Evolutionary conservation across 2,113 vertebrate genomes (phyloP).

Genomic region (Pelobates fuscus): DNA sequence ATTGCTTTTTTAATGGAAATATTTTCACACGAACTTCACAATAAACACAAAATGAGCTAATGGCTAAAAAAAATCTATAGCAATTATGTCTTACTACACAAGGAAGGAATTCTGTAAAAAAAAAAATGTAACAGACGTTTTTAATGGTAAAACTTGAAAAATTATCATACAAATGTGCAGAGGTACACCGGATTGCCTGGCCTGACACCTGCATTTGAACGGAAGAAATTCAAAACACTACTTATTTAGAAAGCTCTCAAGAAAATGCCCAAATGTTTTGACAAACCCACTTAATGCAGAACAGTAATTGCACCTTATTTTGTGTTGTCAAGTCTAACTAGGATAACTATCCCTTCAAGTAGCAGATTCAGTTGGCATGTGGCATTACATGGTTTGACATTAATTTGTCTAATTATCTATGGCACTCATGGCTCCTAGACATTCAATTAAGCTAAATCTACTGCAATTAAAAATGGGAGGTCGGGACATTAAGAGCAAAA

Average conservation of each 20-base stretch:
- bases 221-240: conserved; percentile 26
- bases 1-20: no score
- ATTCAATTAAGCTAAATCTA: conserved; percentile 35
- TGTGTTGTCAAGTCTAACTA: conserved; percentile 29
- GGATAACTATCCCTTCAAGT: conserved; percentile 43
- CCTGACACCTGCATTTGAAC: conserved; percentile 18
- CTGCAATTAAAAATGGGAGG: conserved; percentile 36
- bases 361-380: conserved; percentile 43
- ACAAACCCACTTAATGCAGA: conserved; percentile 42
- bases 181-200: background rate
- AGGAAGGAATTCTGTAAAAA: no score
- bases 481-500: conserved; percentile 18
- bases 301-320: conserved; percentile 39
- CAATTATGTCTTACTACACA: no score
- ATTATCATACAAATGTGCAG: background rate
- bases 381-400: conserved; percentile 48
- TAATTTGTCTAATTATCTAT: conserved; percentile 48
- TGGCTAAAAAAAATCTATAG: no score
- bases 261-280: conserved; percentile 42
- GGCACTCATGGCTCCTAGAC: conserved; percentile 39
- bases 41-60: no score
- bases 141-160: no score
- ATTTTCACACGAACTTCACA: no score
- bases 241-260: conserved; percentile 19
- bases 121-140: no score